Evolutionary conservation across 2,888 invertebrate genomes (phyloP).

Genomic region (Tortricodes alternella): DNA sequence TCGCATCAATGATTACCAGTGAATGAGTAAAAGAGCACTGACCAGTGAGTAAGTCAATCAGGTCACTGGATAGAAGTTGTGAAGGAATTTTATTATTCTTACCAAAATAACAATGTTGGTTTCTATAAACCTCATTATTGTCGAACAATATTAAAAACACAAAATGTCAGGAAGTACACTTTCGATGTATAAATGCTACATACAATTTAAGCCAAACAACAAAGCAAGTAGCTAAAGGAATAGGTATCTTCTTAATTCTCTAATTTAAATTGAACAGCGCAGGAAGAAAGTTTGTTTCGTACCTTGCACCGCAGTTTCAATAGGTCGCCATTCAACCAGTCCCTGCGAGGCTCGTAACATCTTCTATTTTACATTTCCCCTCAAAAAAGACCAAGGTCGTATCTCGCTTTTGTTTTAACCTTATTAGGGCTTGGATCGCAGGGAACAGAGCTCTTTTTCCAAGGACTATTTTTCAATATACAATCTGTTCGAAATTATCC

Average conservation of each 20-base stretch:
- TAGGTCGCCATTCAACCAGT: constrained; percentile 13
- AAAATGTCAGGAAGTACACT: too few species aligned
- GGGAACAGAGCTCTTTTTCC: not conserved
- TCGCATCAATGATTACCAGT: constrained; percentile 8
- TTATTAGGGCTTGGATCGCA: constrained; percentile 8
- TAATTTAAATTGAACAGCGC: constrained; percentile 10
- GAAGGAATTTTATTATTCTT: not conserved
- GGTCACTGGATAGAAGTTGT: not conserved
- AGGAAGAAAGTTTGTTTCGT: not conserved
- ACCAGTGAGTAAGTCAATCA: constrained; percentile 7
- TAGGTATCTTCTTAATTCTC: constrained; percentile 1
- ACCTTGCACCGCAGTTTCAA: constrained; percentile 13
- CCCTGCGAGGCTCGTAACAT: constrained; percentile 24
- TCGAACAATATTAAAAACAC: too few species aligned
- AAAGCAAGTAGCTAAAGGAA: not conserved
- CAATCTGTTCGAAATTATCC: constrained; percentile 11
- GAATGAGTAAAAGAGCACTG: constrained; percentile 3
- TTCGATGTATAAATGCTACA: too few species aligned
- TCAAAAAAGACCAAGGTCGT: constrained; percentile 8
- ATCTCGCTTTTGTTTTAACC: constrained; percentile 1
- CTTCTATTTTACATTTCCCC: constrained; percentile 24
- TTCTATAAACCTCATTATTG: too few species aligned
- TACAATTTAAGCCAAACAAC: not conserved
- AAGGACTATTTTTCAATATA: not conserved
- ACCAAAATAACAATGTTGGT: not conserved